Conservation (phyloP, 2,888 invertebrate species). For the Saturnia pavonia region DNA sequence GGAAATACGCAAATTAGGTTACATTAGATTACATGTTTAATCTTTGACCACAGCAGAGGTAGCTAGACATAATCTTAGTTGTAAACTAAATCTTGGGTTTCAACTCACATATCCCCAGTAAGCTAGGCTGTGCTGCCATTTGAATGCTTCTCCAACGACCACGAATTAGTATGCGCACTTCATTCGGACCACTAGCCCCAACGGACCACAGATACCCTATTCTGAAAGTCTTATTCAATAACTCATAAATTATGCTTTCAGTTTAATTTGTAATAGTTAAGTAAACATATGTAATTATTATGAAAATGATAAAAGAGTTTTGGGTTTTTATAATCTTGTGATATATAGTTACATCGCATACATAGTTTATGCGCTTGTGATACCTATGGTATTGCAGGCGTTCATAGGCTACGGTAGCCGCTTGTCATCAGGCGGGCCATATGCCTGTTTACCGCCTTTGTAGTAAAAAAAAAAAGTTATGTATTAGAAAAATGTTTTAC, state of each 20-base stretch:
- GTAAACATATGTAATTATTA: neutral
- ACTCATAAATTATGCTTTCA: neutral
- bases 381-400: no score
- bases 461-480: no score
- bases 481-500: neutral
- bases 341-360: no score
- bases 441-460: no score
- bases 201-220: conserved; percentile 63
- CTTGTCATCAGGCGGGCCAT: no score
- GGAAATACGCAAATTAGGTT: neutral
- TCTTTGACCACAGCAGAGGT: conserved; percentile 72
- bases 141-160: conserved; percentile 73
- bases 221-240: conserved; percentile 39
- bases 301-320: neutral
- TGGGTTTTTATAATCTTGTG: neutral
- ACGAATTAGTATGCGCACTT: conserved; percentile 79
- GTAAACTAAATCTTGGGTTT: conserved; percentile 78
- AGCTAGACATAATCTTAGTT: conserved; percentile 73
- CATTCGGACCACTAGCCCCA: conserved; percentile 69
- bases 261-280: neutral
- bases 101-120: conserved; percentile 78
- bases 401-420: no score
- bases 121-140: conserved; percentile 72
- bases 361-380: no score
- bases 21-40: conserved; percentile 44